Percentiles rank a stretch among this genome's conserved stretches.
Conservation (phyloP, 2,113 vertebrate genomes). For the Salminus brasiliensis region DNA sequence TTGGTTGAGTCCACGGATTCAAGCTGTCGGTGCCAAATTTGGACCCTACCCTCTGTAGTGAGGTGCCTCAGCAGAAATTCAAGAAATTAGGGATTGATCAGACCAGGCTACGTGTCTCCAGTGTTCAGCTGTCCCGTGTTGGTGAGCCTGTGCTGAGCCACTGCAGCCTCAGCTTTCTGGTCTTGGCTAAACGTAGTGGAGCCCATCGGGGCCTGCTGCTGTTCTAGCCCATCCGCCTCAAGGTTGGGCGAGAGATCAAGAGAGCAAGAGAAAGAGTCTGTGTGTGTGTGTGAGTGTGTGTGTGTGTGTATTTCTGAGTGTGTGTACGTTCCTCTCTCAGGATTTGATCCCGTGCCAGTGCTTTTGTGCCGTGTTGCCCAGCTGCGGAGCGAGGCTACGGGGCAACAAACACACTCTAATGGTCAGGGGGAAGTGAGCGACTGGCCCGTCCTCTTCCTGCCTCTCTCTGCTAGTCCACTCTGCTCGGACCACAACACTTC, state of each 20-base stretch:
- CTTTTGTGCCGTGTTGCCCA: constrained; percentile 57
- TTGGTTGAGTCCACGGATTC: too few species aligned
- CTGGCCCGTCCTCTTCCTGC: constrained; percentile 74
- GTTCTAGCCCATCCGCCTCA: background rate
- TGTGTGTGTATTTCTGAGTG: constrained; percentile 29
- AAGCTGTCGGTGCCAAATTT: too few species aligned
- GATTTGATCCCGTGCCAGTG: constrained; percentile 54
- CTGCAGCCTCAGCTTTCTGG: too few species aligned
- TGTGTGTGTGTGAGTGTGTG: constrained; percentile 46
- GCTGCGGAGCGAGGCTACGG: constrained; percentile 57
- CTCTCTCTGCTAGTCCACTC: constrained; percentile 39
- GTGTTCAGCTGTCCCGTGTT: too few species aligned
- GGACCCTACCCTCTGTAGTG: too few species aligned
- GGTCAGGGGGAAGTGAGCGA: constrained; percentile 59
- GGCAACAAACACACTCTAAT: constrained; percentile 64
- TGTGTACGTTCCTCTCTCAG: constrained; percentile 24
- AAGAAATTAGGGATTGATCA: too few species aligned
- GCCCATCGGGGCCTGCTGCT: background rate
- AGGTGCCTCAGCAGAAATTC: too few species aligned
- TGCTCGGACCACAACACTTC: constrained; percentile 60
- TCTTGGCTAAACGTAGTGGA: too few species aligned
- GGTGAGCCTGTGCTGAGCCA: too few species aligned
- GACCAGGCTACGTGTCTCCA: too few species aligned
- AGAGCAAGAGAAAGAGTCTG: constrained; percentile 1
- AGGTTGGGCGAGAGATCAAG: constrained; percentile 37